Evolutionary conservation across 1,140 invertebrate genomes (phyloP), one percentile per base, ranked within the genome.

Genomic region (Helicoverpa armigera): DNA sequence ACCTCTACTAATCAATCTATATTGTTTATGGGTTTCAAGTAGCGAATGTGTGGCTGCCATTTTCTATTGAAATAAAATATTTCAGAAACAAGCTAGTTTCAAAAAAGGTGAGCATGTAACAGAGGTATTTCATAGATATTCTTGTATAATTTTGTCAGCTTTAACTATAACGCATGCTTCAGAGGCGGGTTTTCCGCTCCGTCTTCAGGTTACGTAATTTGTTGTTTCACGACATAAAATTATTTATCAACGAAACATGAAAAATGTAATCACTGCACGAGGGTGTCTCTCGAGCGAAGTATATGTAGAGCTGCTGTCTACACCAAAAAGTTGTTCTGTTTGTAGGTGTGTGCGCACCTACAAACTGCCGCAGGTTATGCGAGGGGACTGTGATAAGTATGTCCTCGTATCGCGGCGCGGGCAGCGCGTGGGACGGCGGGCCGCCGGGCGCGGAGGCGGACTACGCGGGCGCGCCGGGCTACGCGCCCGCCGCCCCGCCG

Each of bases 281-380:
- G 85, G 87, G 76, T 81, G 87, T 88, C 88, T 88, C 83, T 86
- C 87, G 83, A 89, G 85, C 83, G 87, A 85, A 75, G 88, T 91
- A n/a, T 31, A 85, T 83, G 84, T 90, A 92, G 92, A 94, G 85
- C 91, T 92, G 93, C 89, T 94, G 88, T 92, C 94, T 95, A 95
- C 95, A 95, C 94, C 95, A 87, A 92, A 94, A 95, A 95, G 95
- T 95, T 95, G 82, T 95, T 95, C 94, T 95, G 92, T 94, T 95
- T 95, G 94, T 95, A 95, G 95, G 95, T 95, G 95, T 95, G 92
- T 92, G 92, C 94, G 92, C 94, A 95, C 94, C 95, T 95, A 95
- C 94, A 95, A 92, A 94, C 94, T 92, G 93, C 93, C 87, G 89
- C 94, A 95, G 94, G 94, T 94, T 95, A 94, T 92, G 94, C 92